These are phyloP conservation scores for Gavia stellata DNA, from an alignment of 2,113 vertebrate genomes.

Conservation along the genomic window DNA sequence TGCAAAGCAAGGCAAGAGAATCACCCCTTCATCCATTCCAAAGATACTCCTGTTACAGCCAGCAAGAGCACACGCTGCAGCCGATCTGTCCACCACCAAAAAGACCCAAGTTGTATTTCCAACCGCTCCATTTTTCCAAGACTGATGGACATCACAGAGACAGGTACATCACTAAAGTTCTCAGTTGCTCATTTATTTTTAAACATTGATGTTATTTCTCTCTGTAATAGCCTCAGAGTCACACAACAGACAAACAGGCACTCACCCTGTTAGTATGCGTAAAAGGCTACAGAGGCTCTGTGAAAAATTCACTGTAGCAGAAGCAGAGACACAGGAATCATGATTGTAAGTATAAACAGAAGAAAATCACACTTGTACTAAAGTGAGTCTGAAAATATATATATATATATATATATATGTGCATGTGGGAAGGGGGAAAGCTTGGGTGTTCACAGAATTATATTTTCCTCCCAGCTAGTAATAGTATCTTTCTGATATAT, in stretches of 20 bases:
- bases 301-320: background rate
- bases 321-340: background rate
- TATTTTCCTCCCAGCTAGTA: background rate
- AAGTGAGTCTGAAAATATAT: background rate
- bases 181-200: background rate
- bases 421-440: background rate
- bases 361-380: background rate
- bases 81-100: background rate
- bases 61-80: background rate
- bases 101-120: background rate
- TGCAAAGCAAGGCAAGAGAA: slow-evolving; percentile 26
- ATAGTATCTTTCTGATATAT: background rate
- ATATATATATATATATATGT: background rate
- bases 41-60: slow-evolving; percentile 11
- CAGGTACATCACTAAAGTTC: background rate
- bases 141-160: background rate
- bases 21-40: slow-evolving; percentile 23
- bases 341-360: background rate
- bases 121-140: background rate
- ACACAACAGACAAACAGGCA: background rate
- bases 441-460: background rate
- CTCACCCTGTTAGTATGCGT: background rate
- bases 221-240: background rate
- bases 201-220: background rate
- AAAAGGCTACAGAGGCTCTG: slow-evolving; percentile 2